Percentiles rank a stretch among this genome's conserved stretches.
Evolutionary conservation across 2,888 invertebrate genomes (phyloP).

Genomic region (Drosophila helvetica): DNA sequence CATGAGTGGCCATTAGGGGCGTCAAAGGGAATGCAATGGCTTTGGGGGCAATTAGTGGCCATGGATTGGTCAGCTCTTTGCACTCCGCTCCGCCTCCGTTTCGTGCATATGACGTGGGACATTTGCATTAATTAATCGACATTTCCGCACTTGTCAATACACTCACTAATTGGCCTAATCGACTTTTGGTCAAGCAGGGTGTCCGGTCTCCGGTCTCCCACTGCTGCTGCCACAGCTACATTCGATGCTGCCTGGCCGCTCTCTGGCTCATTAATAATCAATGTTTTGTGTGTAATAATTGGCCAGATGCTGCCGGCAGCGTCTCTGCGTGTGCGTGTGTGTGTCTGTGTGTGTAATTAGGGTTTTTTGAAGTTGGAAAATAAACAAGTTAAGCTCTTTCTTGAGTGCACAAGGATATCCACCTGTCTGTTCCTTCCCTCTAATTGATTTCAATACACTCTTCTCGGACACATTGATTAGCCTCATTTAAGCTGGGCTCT

Average conservation of each 20-base stretch:
- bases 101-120: constrained; percentile 28
- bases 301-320: constrained; percentile 20
- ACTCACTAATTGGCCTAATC: constrained; percentile 68
- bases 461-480: not conserved
- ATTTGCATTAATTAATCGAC: constrained; percentile 67
- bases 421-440: constrained; percentile 7
- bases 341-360: not conserved
- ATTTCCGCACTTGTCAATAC: constrained; percentile 55
- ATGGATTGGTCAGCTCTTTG: constrained; percentile 22
- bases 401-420: constrained; percentile 4
- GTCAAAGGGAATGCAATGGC: constrained; percentile 15
- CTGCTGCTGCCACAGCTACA: no score
- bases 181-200: constrained; percentile 44
- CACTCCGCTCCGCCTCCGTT: constrained; percentile 6
- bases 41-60: constrained; percentile 55
- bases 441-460: constrained; percentile 36
- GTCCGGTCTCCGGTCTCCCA: constrained; percentile 2
- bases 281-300: constrained; percentile 50
- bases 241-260: not conserved
- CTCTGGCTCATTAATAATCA: constrained; percentile 52
- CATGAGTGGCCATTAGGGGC: constrained; percentile 33
- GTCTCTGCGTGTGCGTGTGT: not conserved
- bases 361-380: not conserved
- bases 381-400: not conserved
- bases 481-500: not conserved